phyloP scores from a whole-genome alignment of 2,113 vertebrate genomes.

The Oreocharis arfaki region DNA sequence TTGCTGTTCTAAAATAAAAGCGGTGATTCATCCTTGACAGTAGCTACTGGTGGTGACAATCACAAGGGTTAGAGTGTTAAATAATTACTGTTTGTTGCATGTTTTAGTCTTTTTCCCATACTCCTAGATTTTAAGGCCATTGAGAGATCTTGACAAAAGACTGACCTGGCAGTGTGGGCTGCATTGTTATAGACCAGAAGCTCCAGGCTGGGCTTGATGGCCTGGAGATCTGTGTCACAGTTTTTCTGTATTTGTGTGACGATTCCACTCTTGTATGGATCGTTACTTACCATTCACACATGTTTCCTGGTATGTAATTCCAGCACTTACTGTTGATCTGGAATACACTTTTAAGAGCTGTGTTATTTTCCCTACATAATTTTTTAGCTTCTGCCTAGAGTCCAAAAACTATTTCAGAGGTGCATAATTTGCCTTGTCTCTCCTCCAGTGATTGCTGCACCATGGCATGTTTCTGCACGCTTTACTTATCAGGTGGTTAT shows the following conservation, averaged over 20 bases:
- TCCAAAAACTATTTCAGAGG: not conserved
- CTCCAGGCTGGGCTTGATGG: not conserved
- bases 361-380: not conserved
- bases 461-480: rapidly evolving
- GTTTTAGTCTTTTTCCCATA: not conserved
- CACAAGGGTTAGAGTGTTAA: not conserved
- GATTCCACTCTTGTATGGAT: not conserved
- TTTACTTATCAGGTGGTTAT: not conserved
- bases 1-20: not conserved
- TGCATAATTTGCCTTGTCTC: not conserved
- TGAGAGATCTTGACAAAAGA: not conserved
- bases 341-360: not conserved
- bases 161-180: not conserved
- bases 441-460: not conserved
- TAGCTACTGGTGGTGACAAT: not conserved
- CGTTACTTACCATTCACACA: not conserved
- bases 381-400: not conserved
- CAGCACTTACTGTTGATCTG: not conserved
- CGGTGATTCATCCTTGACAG: not conserved
- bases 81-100: not conserved
- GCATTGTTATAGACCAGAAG: rapidly evolving
- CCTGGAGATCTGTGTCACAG: not conserved
- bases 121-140: not conserved
- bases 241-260: not conserved
- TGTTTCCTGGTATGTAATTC: not conserved